Percentiles rank a stretch among this genome's conserved stretches.
Conservation (phyloP, 64 coral and sea anemone genomes). For the Acropora yongei region DNA sequence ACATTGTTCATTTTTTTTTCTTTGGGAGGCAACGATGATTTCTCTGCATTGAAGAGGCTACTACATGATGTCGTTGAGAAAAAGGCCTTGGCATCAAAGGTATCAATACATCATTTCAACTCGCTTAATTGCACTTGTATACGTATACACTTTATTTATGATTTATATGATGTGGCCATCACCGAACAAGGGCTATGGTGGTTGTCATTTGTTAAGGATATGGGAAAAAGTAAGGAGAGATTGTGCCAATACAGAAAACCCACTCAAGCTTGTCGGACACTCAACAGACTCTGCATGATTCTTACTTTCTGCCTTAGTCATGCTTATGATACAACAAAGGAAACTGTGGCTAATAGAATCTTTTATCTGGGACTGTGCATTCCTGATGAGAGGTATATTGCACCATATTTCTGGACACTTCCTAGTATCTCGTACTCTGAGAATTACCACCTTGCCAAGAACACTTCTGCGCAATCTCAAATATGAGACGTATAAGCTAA, state of each 20-base stretch:
- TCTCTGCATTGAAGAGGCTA: slow-evolving; percentile 4
- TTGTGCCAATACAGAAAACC: neutral
- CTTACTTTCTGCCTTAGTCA: slow-evolving; percentile 4
- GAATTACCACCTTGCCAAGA: slow-evolving; percentile 11
- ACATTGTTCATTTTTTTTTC: no score
- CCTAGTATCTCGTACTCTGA: slow-evolving; percentile 53
- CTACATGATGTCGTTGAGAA: neutral
- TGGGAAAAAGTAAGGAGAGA: neutral
- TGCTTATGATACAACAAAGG: slow-evolving; percentile 32
- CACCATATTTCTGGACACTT: slow-evolving; percentile 60
- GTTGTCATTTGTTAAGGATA: neutral
- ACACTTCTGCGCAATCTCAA: slow-evolving; percentile 33
- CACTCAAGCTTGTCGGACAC: neutral
- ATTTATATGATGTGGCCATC: slow-evolving; percentile 20
- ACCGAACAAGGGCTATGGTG: neutral
- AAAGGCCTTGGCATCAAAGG: slow-evolving; percentile 7
- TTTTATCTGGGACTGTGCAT: neutral
- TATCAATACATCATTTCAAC: slow-evolving; percentile 30
- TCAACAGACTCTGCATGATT: slow-evolving; percentile 53
- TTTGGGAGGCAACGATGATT: slow-evolving; percentile 39
- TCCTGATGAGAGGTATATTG: slow-evolving; percentile 44
- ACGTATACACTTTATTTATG: neutral
- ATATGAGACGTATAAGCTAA: slow-evolving; percentile 35
- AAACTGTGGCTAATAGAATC: neutral
- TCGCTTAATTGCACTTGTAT: neutral